Conservation (phyloP, 1,140 invertebrate genomes). For the Nephotettix cincticeps region DNA sequence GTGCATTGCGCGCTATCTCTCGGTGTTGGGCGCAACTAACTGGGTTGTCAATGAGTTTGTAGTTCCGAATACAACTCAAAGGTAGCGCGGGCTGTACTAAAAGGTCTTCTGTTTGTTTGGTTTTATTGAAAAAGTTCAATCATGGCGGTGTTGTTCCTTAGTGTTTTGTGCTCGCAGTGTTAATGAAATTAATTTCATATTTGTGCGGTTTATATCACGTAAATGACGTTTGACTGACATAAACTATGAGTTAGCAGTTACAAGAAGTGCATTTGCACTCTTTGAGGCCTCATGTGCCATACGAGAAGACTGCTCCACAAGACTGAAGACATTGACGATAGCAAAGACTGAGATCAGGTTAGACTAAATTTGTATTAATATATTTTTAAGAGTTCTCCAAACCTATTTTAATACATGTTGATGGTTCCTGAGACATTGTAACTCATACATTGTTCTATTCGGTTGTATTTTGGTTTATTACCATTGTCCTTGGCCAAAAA, state of each 20-base stretch:
- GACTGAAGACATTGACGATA: conserved; percentile 36
- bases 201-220: not conserved
- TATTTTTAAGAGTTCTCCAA: too few species aligned
- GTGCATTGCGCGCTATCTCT: too few species aligned
- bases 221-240: not conserved
- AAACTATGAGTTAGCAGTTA: conserved; percentile 28
- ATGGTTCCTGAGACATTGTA: too few species aligned
- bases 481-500: too few species aligned
- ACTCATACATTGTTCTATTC: too few species aligned
- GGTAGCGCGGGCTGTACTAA: not conserved
- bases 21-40: too few species aligned
- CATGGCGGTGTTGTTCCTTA: not conserved
- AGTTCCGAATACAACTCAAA: too few species aligned
- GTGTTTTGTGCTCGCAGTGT: not conserved
- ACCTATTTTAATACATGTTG: too few species aligned
- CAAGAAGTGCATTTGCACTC: conserved; percentile 20
- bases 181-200: not conserved
- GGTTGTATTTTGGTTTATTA: too few species aligned
- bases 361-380: too few species aligned
- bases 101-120: not conserved
- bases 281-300: conserved; percentile 35
- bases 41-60: too few species aligned
- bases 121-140: not conserved
- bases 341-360: conserved; percentile 36
- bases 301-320: conserved; percentile 37